Conservation (phyloP, 2,888 invertebrate species). For the Eristalis pertinax region DNA sequence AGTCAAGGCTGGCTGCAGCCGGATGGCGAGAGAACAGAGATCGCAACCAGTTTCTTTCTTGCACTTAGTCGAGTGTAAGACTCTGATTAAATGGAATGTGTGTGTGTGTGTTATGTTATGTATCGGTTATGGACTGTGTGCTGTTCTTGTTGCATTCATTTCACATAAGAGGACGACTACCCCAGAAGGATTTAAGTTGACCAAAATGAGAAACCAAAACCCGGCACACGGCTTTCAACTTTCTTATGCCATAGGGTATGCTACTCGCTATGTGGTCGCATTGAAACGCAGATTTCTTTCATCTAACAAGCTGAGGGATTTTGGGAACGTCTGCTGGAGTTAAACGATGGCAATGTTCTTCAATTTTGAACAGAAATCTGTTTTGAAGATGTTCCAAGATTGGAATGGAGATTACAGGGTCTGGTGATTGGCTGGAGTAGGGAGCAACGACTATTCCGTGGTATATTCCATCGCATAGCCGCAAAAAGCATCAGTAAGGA, state of each 20-base stretch:
- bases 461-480: too few species aligned
- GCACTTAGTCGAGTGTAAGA: constrained; percentile 53
- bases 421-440: too few species aligned
- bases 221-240: not conserved
- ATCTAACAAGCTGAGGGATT: too few species aligned
- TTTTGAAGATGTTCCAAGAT: too few species aligned
- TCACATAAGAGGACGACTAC: constrained; percentile 45
- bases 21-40: constrained; percentile 51
- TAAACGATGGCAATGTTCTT: not conserved
- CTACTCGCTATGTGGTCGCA: not conserved
- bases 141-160: not conserved
- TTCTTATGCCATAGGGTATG: not conserved
- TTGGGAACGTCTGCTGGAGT: too few species aligned
- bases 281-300: not conserved
- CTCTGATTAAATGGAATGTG: not conserved
- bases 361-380: not conserved
- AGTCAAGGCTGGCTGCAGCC: constrained; percentile 72
- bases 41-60: constrained; percentile 53
- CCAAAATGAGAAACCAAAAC: constrained; percentile 23
- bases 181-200: constrained; percentile 54
- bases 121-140: constrained; percentile 1
- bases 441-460: too few species aligned
- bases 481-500: too few species aligned
- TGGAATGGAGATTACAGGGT: too few species aligned
- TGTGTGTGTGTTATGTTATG: not conserved